Percentiles rank a stretch among this genome's conserved stretches.
These are phyloP conservation scores for Grus americana DNA, from an alignment of 2,113 vertebrate species.

Conservation along the genomic window DNA sequence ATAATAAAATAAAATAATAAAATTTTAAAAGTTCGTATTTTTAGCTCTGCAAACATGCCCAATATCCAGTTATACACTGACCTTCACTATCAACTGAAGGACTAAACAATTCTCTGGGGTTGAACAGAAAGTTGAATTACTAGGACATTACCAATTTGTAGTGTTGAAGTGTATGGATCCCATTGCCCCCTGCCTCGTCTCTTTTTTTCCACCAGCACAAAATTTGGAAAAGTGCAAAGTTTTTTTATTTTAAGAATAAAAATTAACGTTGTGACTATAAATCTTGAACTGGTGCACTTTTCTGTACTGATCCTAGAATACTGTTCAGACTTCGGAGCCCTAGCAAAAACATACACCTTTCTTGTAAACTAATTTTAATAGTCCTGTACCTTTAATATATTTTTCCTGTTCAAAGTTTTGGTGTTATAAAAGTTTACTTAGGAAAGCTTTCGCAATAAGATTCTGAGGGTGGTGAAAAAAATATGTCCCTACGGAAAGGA, in stretches of 20 bases:
- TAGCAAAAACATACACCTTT: background rate
- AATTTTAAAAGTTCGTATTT: background rate
- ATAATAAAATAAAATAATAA: too few species aligned
- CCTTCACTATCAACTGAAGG: background rate
- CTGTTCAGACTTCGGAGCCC: background rate
- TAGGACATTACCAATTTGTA: background rate
- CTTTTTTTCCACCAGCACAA: background rate
- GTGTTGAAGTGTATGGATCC: background rate
- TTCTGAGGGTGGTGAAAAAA: background rate
- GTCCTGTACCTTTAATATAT: background rate
- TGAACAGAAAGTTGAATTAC: background rate
- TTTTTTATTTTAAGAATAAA: background rate
- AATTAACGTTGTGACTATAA: background rate
- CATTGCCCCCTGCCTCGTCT: accelerated
- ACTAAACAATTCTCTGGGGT: background rate
- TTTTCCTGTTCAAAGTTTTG: background rate
- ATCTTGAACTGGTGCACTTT: background rate
- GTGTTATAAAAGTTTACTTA: background rate
- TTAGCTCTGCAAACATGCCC: background rate
- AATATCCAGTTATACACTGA: background rate
- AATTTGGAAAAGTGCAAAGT: background rate
- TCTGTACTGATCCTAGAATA: background rate
- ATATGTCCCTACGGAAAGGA: background rate
- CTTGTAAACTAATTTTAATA: background rate
- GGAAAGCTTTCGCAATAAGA: background rate